These are phyloP conservation scores for Netelia inedita DNA, from an alignment of 2,888 invertebrate species.

Conservation along the genomic window DNA sequence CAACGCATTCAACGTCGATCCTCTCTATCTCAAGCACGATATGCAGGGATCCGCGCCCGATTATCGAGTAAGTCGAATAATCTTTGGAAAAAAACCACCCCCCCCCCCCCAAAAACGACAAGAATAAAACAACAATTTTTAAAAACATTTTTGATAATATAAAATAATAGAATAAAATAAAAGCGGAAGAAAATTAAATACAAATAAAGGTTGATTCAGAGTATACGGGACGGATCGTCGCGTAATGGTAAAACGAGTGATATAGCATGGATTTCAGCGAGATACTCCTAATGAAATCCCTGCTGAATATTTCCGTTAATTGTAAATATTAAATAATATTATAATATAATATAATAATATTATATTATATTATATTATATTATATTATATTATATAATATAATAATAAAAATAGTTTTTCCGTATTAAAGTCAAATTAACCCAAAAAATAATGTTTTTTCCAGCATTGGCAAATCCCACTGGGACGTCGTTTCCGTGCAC, in stretches of 20 bases:
- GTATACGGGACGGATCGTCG: not conserved
- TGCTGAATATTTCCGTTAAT: no score
- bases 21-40: conserved; percentile 97
- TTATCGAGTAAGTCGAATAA: conserved; percentile 88
- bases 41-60: conserved; percentile 96
- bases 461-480: conserved; percentile 98
- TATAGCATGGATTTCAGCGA: no score
- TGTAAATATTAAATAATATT: no score
- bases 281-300: no score
- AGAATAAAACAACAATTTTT: not conserved
- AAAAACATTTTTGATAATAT: not conserved
- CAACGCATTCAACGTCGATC: conserved; percentile 98
- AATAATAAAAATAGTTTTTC: conserved; percentile 12
- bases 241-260: no score
- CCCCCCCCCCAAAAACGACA: no score
- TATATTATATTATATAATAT: no score
- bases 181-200: no score
- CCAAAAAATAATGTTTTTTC: conserved; percentile 3
- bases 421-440: not conserved
- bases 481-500: conserved; percentile 95
- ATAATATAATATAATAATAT: no score
- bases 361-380: no score
- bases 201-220: not conserved
- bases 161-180: no score
- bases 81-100: not conserved